Percentiles rank a stretch among this genome's conserved stretches.
phyloP scores from a whole-genome alignment of 2,797 vertebrate genomes.

The Neosilurus mollespiculum region DNA sequence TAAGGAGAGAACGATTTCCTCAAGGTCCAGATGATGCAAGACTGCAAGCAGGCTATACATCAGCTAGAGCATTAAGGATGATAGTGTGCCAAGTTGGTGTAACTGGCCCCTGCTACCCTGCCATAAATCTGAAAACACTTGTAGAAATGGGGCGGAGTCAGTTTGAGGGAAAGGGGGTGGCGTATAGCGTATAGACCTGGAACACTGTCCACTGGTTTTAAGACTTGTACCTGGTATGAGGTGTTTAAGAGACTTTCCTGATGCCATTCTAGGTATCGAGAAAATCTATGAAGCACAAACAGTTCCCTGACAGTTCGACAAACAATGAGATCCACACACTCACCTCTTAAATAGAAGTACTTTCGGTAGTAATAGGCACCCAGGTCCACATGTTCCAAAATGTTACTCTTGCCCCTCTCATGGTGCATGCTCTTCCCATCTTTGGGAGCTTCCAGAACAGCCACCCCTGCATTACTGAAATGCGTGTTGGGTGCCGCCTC shows the following conservation, averaged over 20 bases:
- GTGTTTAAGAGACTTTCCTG: background rate
- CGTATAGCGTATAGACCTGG: background rate
- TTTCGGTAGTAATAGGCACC: slow-evolving; percentile 96
- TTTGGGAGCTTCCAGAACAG: slow-evolving; percentile 90
- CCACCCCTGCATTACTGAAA: slow-evolving; percentile 94
- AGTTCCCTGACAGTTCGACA: background rate
- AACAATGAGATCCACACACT: slow-evolving; percentile 49
- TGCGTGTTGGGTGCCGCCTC: slow-evolving; percentile 87
- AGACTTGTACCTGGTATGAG: background rate
- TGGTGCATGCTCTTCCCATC: slow-evolving; percentile 86
- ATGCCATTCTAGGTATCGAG: background rate
- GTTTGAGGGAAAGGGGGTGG: background rate
- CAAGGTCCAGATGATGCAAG: no score
- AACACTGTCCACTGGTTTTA: background rate
- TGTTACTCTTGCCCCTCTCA: slow-evolving; percentile 91
- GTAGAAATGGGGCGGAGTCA: background rate
- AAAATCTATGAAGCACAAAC: background rate
- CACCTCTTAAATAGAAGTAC: slow-evolving; percentile 97
- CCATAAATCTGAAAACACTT: background rate
- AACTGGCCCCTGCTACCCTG: background rate
- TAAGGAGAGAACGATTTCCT: background rate
- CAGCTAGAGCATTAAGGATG: background rate
- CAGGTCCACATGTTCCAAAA: slow-evolving; percentile 93
- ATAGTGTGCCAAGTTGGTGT: background rate
- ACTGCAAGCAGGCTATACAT: background rate